These are phyloP conservation scores for Gallirallus australis DNA, from an alignment of 2,797 vertebrate genomes.

Conservation along the genomic window DNA sequence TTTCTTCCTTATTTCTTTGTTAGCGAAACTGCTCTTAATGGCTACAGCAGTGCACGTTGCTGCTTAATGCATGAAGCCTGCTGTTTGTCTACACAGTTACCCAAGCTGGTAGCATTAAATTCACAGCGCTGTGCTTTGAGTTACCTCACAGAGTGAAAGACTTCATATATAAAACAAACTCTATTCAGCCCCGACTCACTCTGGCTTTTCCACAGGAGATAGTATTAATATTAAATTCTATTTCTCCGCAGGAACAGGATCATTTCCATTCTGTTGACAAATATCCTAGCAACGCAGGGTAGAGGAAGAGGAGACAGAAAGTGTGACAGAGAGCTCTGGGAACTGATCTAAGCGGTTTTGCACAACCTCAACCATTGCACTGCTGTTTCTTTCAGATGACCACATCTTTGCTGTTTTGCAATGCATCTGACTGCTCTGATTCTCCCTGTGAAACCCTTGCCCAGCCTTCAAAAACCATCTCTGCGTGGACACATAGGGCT, in stretches of 20 bases:
- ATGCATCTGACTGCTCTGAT: neutral
- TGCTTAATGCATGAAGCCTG: constrained; percentile 30
- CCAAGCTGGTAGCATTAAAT: constrained; percentile 6
- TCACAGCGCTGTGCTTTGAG: neutral
- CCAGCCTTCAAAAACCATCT: neutral
- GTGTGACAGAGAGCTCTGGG: neutral
- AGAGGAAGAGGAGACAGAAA: neutral
- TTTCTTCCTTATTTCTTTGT: neutral
- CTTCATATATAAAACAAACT: constrained; percentile 36
- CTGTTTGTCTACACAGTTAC: constrained; percentile 23
- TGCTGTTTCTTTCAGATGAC: neutral
- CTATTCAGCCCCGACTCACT: constrained; percentile 57
- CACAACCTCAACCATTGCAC: neutral
- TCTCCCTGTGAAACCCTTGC: neutral
- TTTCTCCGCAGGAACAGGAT: constrained; percentile 15
- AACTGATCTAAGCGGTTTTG: constrained; percentile 7
- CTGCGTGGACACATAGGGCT: neutral
- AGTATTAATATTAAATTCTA: constrained; percentile 23
- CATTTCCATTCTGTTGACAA: constrained; percentile 64
- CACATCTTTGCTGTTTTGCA: neutral
- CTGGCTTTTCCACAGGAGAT: neutral
- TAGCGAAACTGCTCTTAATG: constrained; percentile 13
- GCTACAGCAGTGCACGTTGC: neutral
- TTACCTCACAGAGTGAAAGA: constrained; percentile 26
- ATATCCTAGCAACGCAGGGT: constrained; percentile 60